Base-by-base conservation (phyloP, 2,888 invertebrate species). In the Griposia aprilina region DNA sequence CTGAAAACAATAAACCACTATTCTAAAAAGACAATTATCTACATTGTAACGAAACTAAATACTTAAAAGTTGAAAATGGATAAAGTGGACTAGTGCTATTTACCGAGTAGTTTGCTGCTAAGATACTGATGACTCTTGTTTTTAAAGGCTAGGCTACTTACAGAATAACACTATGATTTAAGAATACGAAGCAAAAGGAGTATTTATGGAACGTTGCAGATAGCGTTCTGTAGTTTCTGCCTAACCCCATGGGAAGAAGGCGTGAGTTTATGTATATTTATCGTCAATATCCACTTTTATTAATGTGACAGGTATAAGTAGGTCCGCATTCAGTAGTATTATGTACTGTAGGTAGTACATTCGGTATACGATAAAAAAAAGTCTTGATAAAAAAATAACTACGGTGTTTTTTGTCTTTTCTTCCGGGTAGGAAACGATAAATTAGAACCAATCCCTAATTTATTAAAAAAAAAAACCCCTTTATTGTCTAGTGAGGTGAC, bases 31-130 rank as follows among this genome's bases (percentile, higher is more conserved):
- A n/a, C 17, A 69, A 36, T 36, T 36, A 55, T 20, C n/a, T 69
- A 36, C 15, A 5, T 26, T 23, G 15, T 52, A 52, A 68, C 52
- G 52, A 45, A 67, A 55, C 55, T n/a, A 71, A 30, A 48, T n/a
- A 45, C 23, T 41, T 15, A n/a, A 45, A 45, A 45, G 0, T n/a
- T 45, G 23, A 60, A 48, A 60, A 48, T 48, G 1, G 5, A 50
- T 30, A 36, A 48, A 48, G 8, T 30, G 30, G 23, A 60, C 45
- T 71, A 7, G 45, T 60, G 60, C 48, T 72, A 72, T 50, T 72
- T 50, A 72, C 60, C 71, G 7, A 23, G 48, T 62, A 17, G 71
- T 48, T n/a, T 41, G 36, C 55, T 69, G 69, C 67, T 50, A 15
- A 30, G 8, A 50, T 50, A 50, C 41, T 41, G 41, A 15, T 23